Evolutionary conservation across 2,888 invertebrate genomes (phyloP), one percentile per base, ranked within the genome.

Genomic region (Microlaimidae sp.): DNA sequence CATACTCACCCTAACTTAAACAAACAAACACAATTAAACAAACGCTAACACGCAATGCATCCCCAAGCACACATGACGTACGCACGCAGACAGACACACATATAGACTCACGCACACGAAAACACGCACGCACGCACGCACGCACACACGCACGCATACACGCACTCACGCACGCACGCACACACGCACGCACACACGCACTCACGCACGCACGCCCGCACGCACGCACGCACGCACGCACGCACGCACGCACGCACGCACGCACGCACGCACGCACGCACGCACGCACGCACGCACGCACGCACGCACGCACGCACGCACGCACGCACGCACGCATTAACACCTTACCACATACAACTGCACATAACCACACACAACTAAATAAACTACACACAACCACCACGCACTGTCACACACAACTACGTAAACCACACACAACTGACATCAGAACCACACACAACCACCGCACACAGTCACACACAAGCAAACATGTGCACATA

Each of bases 271-370:
- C 43, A 43, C 43, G 43, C 43, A 43, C 43, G 43, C 43, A 43
- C 43, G 43, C 43, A 43, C 43, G 23, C 43, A 43, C 43, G 23
- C 43, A 43, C 43, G 23, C 43, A 43, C 43, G 23, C 43, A 43
- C 43, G 43, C 43, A 43, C 43, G 43, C 43, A 43, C 43, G 43
- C 43, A 43, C 43, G 43, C 43, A 43, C 43, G 43, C 43, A 49
- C 29, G 28, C 29, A 49, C 29, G 28, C 29, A 49, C 29, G 28
- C 29, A 23, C 29, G 26, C 29, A 23, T 38, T 19, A 29, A 29
- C 49, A 49, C 49, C 19, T 38, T 32, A n/a, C 19, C 49, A 49
- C 49, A 49, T 38, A 29, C 49, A 49, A n/a, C 28, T 38, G 23
- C 49, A 49, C 49, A 49, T 19, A 29, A 13, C 28, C 28, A 49